Evolutionary conservation across 1,140 invertebrate species (phyloP).

Genomic region (Brachionus angularis): DNA sequence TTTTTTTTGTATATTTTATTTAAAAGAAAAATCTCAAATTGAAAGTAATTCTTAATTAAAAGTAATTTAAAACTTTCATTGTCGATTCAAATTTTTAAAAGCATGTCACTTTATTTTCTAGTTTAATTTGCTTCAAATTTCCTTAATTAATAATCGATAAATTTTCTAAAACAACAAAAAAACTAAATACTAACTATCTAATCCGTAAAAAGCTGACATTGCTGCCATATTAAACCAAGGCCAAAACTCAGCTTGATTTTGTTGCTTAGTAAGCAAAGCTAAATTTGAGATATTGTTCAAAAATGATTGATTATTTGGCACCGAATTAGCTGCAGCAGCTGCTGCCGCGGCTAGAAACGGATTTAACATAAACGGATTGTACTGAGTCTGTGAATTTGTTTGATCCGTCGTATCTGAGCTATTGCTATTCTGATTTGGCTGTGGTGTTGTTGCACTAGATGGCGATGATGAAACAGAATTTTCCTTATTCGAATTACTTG

Average conservation of each 20-base stretch:
- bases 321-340: not conserved
- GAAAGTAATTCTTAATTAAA: constrained; percentile 33
- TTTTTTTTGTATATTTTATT: not conserved
- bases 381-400: too few relatives aligned
- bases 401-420: too few relatives aligned
- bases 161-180: not conserved
- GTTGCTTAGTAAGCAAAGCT: constrained; percentile 7
- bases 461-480: not conserved
- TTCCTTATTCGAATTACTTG: not conserved
- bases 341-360: not conserved
- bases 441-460: not conserved
- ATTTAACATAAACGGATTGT: constrained; percentile 2
- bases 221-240: constrained; percentile 37
- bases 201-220: constrained; percentile 23
- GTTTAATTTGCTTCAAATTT: constrained; percentile 23
- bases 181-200: constrained; percentile 1
- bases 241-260: constrained; percentile 9
- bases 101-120: constrained; percentile 15
- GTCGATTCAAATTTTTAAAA: constrained; percentile 13
- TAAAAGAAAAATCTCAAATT: constrained; percentile 11
- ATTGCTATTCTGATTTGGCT: not conserved
- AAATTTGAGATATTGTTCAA: constrained; percentile 23
- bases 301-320: not conserved
- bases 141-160: not conserved
- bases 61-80: constrained; percentile 40